Percentiles rank a stretch among this genome's conserved stretches.
phyloP scores from a whole-genome alignment of 2,113 vertebrate genomes.

The Pachypanchax playfairii region DNA sequence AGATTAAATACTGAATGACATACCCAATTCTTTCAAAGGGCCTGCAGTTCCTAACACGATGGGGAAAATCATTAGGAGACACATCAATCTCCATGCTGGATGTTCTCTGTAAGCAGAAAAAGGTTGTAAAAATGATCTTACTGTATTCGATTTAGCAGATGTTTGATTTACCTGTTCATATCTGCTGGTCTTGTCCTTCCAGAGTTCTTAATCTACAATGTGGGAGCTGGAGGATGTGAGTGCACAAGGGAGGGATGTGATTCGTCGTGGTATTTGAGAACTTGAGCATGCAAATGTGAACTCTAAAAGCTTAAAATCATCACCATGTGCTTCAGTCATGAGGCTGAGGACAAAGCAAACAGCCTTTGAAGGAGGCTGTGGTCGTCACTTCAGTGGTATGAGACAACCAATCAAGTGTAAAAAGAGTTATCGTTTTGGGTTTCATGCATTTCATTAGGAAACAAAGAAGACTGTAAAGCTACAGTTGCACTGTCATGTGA shows the following conservation, averaged over 20 bases:
- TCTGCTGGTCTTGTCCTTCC: slow-evolving; percentile 38
- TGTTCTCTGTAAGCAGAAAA: slow-evolving; percentile 33
- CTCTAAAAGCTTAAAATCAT: slow-evolving; percentile 64
- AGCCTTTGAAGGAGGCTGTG: slow-evolving; percentile 18
- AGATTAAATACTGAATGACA: not conserved
- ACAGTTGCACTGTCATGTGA: too few relatives aligned
- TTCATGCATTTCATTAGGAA: not conserved
- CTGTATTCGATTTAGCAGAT: not conserved
- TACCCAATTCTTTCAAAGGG: slow-evolving; percentile 63
- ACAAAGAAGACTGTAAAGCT: not conserved
- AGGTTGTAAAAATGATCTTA: not conserved
- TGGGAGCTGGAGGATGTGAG: not conserved
- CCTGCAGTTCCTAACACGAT: slow-evolving; percentile 29
- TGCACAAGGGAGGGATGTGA: not conserved
- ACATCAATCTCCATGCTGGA: slow-evolving; percentile 20
- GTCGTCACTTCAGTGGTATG: slow-evolving; percentile 35
- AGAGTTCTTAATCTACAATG: too few relatives aligned
- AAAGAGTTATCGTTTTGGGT: not conserved
- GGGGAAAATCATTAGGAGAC: slow-evolving; percentile 29
- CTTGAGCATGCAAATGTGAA: slow-evolving; percentile 4
- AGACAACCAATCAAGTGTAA: not conserved
- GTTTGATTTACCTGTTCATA: slow-evolving; percentile 66
- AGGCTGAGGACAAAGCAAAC: slow-evolving; percentile 40
- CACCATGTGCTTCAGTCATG: slow-evolving; percentile 68
- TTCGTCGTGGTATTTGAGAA: slow-evolving; percentile 11